Evolutionary conservation across 2,113 vertebrate genomes (phyloP).

Genomic region (Sterrhoptilus dennistouni): DNA sequence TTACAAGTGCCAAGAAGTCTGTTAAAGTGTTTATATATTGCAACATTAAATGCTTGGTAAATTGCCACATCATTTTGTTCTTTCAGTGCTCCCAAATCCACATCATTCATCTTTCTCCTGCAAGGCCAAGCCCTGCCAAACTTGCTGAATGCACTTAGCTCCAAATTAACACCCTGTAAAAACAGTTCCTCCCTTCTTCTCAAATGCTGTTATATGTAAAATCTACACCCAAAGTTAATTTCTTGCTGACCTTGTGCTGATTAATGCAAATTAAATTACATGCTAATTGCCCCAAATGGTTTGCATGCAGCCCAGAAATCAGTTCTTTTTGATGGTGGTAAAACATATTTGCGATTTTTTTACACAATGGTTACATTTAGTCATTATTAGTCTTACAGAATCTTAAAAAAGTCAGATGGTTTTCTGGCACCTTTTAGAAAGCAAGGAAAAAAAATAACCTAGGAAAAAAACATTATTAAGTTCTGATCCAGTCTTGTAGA

Average conservation of each 20-base stretch:
- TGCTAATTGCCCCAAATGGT: slow-evolving; percentile 68
- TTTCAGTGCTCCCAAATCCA: background rate
- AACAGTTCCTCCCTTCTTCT: slow-evolving; percentile 3
- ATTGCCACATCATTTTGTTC: slow-evolving; percentile 10
- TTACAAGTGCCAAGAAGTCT: slow-evolving; percentile 13
- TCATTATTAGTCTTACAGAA: slow-evolving; percentile 31
- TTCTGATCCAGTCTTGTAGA: slow-evolving; percentile 60
- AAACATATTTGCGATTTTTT: slow-evolving; percentile 38
- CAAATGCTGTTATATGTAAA: slow-evolving; percentile 33
- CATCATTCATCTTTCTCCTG: background rate
- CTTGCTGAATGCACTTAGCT: slow-evolving; percentile 31
- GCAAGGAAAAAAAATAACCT: background rate
- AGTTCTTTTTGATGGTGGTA: slow-evolving; percentile 38
- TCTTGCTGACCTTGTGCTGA: slow-evolving; percentile 69
- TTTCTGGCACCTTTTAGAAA: slow-evolving; percentile 14
- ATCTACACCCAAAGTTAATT: slow-evolving; percentile 68
- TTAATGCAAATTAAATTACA: slow-evolving; percentile 75
- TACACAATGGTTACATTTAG: slow-evolving; percentile 11
- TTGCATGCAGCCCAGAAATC: slow-evolving; percentile 52
- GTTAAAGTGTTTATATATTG: slow-evolving; percentile 10
- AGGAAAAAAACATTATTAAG: slow-evolving; percentile 12
- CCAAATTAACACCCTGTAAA: slow-evolving; percentile 33
- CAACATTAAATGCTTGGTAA: slow-evolving; percentile 35
- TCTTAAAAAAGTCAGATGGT: slow-evolving; percentile 5
- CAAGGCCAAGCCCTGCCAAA: slow-evolving; percentile 1